Conservation (phyloP, 2,888 invertebrate genomes). For the Isotomurus palustris region DNA sequence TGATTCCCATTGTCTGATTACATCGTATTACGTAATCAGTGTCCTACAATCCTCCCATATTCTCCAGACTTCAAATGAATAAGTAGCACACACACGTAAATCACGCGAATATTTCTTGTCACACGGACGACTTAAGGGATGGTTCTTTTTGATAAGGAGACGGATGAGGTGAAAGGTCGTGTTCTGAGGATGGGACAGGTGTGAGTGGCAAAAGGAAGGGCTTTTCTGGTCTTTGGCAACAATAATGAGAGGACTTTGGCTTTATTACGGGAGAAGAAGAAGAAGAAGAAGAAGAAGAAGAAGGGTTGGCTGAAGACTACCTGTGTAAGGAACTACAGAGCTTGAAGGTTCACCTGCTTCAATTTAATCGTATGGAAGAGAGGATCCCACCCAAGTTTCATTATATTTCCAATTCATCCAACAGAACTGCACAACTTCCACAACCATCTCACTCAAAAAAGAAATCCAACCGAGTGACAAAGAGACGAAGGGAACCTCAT, state of each 20-base stretch:
- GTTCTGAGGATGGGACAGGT: no score
- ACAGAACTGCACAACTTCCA: background rate
- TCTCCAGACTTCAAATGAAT: no score
- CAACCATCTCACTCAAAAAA: background rate
- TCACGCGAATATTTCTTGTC: no score
- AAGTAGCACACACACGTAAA: no score
- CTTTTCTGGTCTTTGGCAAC: background rate
- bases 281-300: background rate
- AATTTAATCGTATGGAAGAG: conserved; percentile 6
- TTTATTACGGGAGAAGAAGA: background rate
- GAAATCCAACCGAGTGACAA: conserved; percentile 2
- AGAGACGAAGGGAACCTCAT: conserved; percentile 4
- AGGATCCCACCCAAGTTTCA: conserved; percentile 14
- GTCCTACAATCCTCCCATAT: no score
- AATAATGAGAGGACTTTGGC: conserved; percentile 2
- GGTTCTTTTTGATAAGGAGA: no score
- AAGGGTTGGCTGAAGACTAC: background rate
- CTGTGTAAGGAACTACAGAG: background rate
- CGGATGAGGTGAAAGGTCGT: no score
- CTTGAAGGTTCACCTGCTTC: conserved; percentile 14
- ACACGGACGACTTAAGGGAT: no score
- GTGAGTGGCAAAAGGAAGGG: no score
- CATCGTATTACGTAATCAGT: no score
- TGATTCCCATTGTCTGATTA: conserved; percentile 3
- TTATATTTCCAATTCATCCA: conserved; percentile 2